phyloP scores from a whole-genome alignment of 2,888 invertebrate species.

The Microplitis manilae region DNA sequence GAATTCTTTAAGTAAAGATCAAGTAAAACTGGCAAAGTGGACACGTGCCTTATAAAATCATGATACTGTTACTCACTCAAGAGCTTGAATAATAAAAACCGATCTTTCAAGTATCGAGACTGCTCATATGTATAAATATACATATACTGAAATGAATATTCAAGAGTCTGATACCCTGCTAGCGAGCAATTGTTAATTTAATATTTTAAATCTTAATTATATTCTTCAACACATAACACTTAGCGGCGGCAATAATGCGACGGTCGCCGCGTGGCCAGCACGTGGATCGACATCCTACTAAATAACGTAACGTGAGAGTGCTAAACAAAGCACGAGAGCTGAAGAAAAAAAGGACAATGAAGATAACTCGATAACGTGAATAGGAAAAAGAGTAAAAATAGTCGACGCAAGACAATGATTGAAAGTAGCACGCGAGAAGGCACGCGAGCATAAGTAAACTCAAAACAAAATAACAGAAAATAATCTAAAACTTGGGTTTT shows the following conservation, averaged over 20 bases:
- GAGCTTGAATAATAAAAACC: neutral
- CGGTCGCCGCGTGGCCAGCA: neutral
- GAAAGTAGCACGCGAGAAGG: slow-evolving; percentile 22
- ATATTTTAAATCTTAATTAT: neutral
- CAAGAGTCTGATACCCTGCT: neutral
- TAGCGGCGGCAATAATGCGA: neutral
- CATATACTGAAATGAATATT: neutral
- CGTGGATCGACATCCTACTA: neutral
- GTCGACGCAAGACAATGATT: neutral
- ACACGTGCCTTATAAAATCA: neutral
- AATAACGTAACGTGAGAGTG: neutral
- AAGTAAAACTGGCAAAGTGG: neutral
- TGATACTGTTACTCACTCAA: neutral
- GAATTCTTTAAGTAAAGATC: neutral
- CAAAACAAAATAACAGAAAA: slow-evolving; percentile 10
- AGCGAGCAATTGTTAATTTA: neutral
- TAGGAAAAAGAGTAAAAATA: neutral
- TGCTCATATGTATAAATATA: too few species aligned
- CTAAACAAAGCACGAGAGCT: neutral
- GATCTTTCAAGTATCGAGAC: too few species aligned
- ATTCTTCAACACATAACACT: neutral
- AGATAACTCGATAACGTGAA: neutral
- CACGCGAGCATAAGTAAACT: slow-evolving; percentile 23
- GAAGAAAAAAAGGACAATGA: neutral
- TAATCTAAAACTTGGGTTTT: slow-evolving; percentile 59